Percentiles rank a stretch among this genome's conserved stretches.
These are phyloP conservation scores for Clarias laeviceps DNA, from an alignment of 2,797 vertebrate genomes.

Conservation along the genomic window DNA sequence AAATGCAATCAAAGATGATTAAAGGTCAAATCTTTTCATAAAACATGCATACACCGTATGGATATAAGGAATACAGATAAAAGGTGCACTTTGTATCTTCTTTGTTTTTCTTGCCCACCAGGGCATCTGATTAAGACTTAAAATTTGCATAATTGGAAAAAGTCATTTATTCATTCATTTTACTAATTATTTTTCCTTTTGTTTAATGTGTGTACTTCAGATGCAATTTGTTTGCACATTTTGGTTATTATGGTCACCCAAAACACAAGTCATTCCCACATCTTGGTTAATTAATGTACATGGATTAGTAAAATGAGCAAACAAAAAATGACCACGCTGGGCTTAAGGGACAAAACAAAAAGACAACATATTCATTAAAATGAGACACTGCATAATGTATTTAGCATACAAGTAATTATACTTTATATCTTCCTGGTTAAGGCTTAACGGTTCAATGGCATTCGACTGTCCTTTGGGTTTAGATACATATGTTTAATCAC, in stretches of 20 bases:
- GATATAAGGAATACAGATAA: neutral
- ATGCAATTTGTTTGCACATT: too few relatives aligned
- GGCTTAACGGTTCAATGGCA: too few relatives aligned
- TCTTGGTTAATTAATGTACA: too few relatives aligned
- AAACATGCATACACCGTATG: neutral
- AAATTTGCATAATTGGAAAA: neutral
- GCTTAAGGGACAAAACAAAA: neutral
- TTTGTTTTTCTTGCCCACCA: neutral
- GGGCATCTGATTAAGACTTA: neutral
- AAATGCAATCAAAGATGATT: neutral
- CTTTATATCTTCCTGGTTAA: neutral
- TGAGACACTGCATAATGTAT: neutral
- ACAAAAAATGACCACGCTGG: too few relatives aligned
- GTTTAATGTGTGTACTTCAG: too few relatives aligned
- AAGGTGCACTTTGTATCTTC: neutral
- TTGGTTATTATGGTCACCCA: too few relatives aligned
- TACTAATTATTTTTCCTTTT: neutral
- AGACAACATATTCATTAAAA: neutral
- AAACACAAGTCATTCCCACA: too few relatives aligned
- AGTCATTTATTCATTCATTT: neutral
- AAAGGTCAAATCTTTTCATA: neutral
- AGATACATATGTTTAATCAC: neutral
- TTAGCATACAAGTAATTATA: neutral
- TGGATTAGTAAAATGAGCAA: too few relatives aligned
- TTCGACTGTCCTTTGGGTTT: neutral